Evolutionary conservation across 2,113 vertebrate species (phyloP), one percentile per base, ranked within the genome.

Genomic region (Baryphthengus martii): DNA sequence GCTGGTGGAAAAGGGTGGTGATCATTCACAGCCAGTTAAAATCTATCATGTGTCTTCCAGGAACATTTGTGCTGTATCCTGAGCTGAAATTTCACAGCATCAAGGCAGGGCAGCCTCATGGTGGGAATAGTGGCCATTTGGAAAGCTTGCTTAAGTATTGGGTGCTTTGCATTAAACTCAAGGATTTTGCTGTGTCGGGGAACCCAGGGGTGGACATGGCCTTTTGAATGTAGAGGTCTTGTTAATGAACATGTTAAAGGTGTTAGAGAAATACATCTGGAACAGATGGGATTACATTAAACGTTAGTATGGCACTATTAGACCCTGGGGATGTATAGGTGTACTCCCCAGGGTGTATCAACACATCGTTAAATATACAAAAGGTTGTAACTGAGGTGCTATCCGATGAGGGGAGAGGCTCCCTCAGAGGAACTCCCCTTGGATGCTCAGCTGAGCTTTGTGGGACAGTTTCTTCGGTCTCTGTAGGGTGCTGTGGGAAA

Each of bases 1-100:
- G 83, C 82, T 81, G 78, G 82, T 10, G 25, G 42, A 85, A 56
- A 72, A 89, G 56, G 25, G 37, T 58, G 67, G 59, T 40, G 53
- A 81, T 90, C 39, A 29, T 76, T 84, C 81, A 78, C 68, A 78
- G 74, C 61, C 70, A 33, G 73, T 94, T 96, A 87, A 96, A 90
- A 75, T 85, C 63, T 29, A 85, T 56, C 37, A 52, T 74, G 40
- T 11, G 15, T 52, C 87, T 80, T 73, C 33, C 13, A 53, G 84
- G 84, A 81, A 29, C 37, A 20, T 70, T 88, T 88, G 42, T 88
- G 93, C 68, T 85, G 7, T 70, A 44, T 89, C 25, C 53, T 49
- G 80, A 68, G 72, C 40, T 45, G 44, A n/a, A 93, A 77, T 84
- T 76, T 88, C 44, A 53, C n/a, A 71, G 49, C 7, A 1, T 58